Conservation (phyloP, 2,113 vertebrate species). For the Oryzias melastigma region DNA sequence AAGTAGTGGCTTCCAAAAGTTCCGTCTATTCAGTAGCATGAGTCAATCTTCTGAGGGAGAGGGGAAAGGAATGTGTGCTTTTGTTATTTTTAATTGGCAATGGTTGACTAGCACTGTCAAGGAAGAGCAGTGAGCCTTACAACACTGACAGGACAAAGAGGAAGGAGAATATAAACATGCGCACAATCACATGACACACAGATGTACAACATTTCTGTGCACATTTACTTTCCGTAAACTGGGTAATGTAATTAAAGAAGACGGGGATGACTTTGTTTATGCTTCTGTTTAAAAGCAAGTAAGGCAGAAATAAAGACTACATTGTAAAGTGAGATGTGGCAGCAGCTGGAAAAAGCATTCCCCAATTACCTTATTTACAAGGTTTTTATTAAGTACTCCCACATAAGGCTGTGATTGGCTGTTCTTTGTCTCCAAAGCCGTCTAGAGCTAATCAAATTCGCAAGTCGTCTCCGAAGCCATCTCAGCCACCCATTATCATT, state of each 20-base stretch:
- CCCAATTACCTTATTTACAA: conserved; percentile 72
- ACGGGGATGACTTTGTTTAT: conserved; percentile 14
- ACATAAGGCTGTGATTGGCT: conserved; percentile 71
- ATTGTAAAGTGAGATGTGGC: conserved; percentile 66
- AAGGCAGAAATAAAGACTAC: conserved; percentile 43
- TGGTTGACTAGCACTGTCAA: conserved; percentile 30
- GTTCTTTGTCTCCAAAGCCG: conserved; percentile 70
- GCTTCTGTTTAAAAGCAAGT: conserved; percentile 24
- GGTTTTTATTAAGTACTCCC: conserved; percentile 81
- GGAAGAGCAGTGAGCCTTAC: conserved; percentile 27
- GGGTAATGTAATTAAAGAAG: conserved; percentile 27
- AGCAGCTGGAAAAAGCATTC: conserved; percentile 77
- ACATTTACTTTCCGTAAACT: conserved; percentile 22
- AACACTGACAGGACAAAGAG: conserved; percentile 28
- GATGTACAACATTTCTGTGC: conserved; percentile 4
- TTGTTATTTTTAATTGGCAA: conserved; percentile 45
- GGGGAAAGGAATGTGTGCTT: conserved; percentile 24
- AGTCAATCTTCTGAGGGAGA: conserved; percentile 26
- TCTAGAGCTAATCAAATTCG: conserved; percentile 81
- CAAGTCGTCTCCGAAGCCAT: conserved; percentile 76
- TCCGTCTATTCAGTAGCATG: conserved; percentile 17
- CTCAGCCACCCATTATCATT: conserved; percentile 79
- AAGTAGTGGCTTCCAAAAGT: background rate
- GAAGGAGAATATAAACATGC: conserved; percentile 4
- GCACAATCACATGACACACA: background rate